Percentiles rank a stretch among this genome's conserved stretches.
Conservation (phyloP, 2,113 vertebrate species). For the Cranoglanis bouderius region DNA sequence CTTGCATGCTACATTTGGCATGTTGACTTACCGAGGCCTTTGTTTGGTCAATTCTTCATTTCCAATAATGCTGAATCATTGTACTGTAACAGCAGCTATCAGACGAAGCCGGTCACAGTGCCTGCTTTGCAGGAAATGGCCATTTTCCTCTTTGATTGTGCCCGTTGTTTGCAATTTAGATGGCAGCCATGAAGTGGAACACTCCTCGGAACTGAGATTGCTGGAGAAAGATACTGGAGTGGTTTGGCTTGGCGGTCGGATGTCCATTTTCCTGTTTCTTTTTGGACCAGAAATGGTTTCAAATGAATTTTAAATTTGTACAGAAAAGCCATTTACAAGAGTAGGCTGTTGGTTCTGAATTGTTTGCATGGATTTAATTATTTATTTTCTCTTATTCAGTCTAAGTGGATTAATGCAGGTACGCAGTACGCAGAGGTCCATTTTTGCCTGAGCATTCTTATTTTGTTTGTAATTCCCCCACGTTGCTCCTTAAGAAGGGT, state of each 20-base stretch:
- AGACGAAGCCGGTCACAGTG: constrained; percentile 57
- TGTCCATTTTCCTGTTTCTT: constrained; percentile 12
- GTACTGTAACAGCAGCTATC: constrained; percentile 64
- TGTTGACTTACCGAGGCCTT: constrained; percentile 53
- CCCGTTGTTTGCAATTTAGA: constrained; percentile 67
- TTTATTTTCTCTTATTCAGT: background rate
- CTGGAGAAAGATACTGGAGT: constrained; percentile 7
- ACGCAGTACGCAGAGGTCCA: background rate
- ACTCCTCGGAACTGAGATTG: constrained; percentile 15
- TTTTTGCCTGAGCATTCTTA: background rate
- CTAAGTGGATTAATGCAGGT: constrained; percentile 1
- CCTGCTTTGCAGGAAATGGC: constrained; percentile 55
- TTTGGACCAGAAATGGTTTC: constrained; percentile 32
- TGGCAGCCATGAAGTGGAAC: constrained; percentile 53
- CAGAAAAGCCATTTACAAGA: background rate
- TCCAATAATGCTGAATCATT: constrained; percentile 57
- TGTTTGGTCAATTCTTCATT: constrained; percentile 53
- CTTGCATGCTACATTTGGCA: constrained; percentile 42
- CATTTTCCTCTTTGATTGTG: constrained; percentile 62
- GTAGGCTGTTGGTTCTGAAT: constrained; percentile 9
- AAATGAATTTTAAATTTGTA: constrained; percentile 22
- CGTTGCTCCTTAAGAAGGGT: background rate
- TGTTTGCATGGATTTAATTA: background rate
- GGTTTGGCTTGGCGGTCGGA: constrained; percentile 14
- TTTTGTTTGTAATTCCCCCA: background rate